phyloP scores from a whole-genome alignment of 2,888 invertebrate species.

The Cephalotes varians region DNA sequence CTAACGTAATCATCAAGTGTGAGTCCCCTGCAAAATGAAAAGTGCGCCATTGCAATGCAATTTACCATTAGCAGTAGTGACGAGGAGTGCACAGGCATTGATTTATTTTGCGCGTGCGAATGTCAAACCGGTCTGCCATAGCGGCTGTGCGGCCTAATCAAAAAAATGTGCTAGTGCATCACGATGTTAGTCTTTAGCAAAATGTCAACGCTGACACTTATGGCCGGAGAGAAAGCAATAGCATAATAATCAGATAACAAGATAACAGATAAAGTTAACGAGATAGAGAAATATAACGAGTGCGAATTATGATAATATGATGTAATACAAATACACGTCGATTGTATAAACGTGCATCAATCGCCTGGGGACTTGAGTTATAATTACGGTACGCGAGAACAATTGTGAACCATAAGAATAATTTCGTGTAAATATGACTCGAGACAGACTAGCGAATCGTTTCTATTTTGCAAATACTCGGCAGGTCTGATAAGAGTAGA shows the following conservation, averaged over 20 bases:
- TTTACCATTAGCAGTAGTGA: constrained; percentile 74
- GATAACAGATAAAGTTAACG: constrained; percentile 42
- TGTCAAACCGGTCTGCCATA: neutral
- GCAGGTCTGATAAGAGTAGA: neutral
- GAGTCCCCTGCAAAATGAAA: constrained; percentile 21
- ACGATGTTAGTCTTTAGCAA: constrained; percentile 55
- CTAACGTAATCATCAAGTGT: neutral
- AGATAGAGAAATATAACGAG: constrained; percentile 12
- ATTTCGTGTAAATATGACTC: neutral
- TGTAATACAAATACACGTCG: constrained; percentile 13
- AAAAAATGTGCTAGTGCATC: constrained; percentile 39
- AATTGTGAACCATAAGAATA: neutral
- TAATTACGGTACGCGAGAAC: neutral
- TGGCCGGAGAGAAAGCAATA: constrained; percentile 74
- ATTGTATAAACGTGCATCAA: neutral
- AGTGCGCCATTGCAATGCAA: constrained; percentile 82
- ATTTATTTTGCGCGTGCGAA: constrained; percentile 17
- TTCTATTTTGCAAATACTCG: neutral
- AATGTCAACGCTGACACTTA: constrained; percentile 45
- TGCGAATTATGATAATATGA: constrained; percentile 33
- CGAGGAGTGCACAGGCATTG: constrained; percentile 41
- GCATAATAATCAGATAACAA: constrained; percentile 57
- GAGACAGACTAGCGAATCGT: neutral
- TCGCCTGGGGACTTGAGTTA: neutral
- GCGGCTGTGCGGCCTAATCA: neutral